Percentiles rank a stretch among this genome's conserved stretches.
phyloP scores from a whole-genome alignment of 2,888 invertebrate species.

The Arge pagana region DNA sequence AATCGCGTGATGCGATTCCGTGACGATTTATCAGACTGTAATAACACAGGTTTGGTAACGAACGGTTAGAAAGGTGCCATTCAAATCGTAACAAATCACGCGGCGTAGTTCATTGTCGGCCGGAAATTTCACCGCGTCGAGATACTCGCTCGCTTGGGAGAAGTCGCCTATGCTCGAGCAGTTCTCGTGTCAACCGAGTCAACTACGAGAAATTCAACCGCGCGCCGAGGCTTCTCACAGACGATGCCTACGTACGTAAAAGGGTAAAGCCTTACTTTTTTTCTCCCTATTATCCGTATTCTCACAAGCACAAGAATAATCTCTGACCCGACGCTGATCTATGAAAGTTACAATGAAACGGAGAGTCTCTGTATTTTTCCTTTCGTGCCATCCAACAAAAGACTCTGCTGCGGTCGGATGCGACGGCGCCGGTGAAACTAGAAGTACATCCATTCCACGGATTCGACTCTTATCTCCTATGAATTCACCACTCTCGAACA shows the following conservation, averaged over 20 bases:
- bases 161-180: slow-evolving; percentile 14
- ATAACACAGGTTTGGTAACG: not conserved
- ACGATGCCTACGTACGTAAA: slow-evolving; percentile 6
- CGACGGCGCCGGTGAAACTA: too few relatives aligned
- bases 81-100: slow-evolving; percentile 17
- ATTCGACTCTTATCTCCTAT: too few relatives aligned
- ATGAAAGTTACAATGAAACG: slow-evolving; percentile 15
- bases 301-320: slow-evolving; percentile 5
- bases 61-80: slow-evolving; percentile 4
- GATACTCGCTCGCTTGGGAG: too few relatives aligned
- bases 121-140: slow-evolving; percentile 14
- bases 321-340: slow-evolving; percentile 16
- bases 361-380: not conserved
- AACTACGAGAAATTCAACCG: slow-evolving; percentile 15
- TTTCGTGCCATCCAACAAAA: too few relatives aligned
- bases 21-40: too few relatives aligned
- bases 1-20: too few relatives aligned
- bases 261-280: not conserved
- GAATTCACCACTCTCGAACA: too few relatives aligned
- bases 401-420: too few relatives aligned
- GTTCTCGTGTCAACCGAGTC: slow-evolving; percentile 18
- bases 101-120: slow-evolving; percentile 3
- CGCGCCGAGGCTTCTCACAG: not conserved
- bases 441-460: too few relatives aligned
- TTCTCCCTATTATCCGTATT: not conserved